Percentiles rank a stretch among this genome's conserved stretches.
These are phyloP conservation scores for Gallinago jamesoni DNA, from an alignment of 2,113 vertebrate species.

Conservation along the genomic window DNA sequence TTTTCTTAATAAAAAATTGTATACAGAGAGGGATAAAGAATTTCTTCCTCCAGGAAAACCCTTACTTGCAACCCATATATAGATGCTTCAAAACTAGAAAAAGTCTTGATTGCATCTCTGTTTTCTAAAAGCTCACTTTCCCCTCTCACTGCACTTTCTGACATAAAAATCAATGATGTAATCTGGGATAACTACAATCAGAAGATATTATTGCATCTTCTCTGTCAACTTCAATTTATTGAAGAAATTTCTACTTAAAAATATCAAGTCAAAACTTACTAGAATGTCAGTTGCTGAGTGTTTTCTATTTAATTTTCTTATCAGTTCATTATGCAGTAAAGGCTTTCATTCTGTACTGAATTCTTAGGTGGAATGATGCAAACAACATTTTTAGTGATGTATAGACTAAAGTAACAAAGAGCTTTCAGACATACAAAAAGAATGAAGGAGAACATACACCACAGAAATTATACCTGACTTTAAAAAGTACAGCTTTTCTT, in stretches of 20 bases:
- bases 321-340: background rate
- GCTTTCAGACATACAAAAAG: background rate
- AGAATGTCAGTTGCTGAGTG: background rate
- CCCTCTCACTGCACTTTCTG: background rate
- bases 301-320: background rate
- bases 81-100: background rate
- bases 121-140: background rate
- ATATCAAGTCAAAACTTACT: background rate
- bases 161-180: background rate
- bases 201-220: background rate
- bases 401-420: background rate
- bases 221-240: background rate
- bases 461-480: background rate
- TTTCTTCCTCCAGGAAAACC: fast-evolving
- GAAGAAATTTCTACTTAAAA: background rate
- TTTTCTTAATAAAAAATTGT: background rate
- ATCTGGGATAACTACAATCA: background rate
- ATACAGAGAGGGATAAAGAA: background rate
- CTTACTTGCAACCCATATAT: background rate
- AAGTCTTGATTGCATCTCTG: background rate
- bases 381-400: background rate
- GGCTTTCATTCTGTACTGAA: background rate
- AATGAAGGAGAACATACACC: background rate
- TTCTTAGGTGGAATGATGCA: background rate
- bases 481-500: background rate